Conservation (phyloP, 2,797 vertebrate species). For the Pangasius djambal region DNA sequence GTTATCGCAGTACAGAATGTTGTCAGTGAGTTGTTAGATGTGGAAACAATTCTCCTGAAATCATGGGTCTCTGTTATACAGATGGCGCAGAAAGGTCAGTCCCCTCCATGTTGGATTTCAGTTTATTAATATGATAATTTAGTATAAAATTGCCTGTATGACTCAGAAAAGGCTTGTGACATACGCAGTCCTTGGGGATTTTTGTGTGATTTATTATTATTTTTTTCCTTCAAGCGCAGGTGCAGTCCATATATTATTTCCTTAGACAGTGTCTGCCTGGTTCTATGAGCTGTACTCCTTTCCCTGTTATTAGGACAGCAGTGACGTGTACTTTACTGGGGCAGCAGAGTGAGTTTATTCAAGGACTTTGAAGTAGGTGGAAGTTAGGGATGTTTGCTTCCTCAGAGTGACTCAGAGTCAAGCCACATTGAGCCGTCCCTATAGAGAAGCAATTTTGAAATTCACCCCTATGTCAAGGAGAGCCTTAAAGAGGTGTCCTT, state of each 20-base stretch:
- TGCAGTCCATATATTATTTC: slow-evolving; percentile 39
- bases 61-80: slow-evolving; percentile 37
- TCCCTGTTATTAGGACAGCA: slow-evolving; percentile 54
- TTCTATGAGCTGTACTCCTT: slow-evolving; percentile 53
- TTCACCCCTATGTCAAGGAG: slow-evolving; percentile 44
- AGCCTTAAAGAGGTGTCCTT: slow-evolving; percentile 18
- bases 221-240: slow-evolving; percentile 30
- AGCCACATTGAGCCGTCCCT: slow-evolving; percentile 49
- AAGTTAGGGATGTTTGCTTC: slow-evolving; percentile 54
- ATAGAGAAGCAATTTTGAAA: slow-evolving; percentile 46
- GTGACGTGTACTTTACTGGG: slow-evolving; percentile 55
- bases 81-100: slow-evolving; percentile 40
- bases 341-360: slow-evolving; percentile 52
- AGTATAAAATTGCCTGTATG: slow-evolving; percentile 31
- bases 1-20: slow-evolving; percentile 26
- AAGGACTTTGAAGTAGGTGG: slow-evolving; percentile 60
- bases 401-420: slow-evolving; percentile 41
- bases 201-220: slow-evolving; percentile 7
- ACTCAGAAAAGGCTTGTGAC: slow-evolving; percentile 39
- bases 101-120: slow-evolving; percentile 10
- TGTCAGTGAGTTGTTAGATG: slow-evolving; percentile 42
- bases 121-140: slow-evolving; percentile 50
- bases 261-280: slow-evolving; percentile 31
- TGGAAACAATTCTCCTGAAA: slow-evolving; percentile 48
- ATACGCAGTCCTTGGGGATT: slow-evolving; percentile 35